These are phyloP conservation scores for Tachysurus fulvidraco DNA, from an alignment of 2,113 vertebrate genomes.

Conservation along the genomic window DNA sequence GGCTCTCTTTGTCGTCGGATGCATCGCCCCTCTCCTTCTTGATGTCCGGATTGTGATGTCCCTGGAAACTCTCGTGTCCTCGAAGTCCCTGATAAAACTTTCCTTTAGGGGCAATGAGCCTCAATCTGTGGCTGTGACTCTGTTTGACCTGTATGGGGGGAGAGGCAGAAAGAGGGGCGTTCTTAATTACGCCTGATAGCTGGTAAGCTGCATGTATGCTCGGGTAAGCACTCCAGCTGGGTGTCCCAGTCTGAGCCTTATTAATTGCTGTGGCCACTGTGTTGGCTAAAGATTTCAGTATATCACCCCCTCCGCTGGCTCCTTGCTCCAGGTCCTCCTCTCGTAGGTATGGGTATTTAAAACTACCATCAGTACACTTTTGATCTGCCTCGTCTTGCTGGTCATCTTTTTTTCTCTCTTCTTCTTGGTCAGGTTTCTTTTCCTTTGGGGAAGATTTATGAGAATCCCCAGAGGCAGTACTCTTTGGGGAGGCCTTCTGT, in stretches of 20 bases:
- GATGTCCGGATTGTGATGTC: constrained; percentile 79
- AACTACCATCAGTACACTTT: constrained; percentile 80
- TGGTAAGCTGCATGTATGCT: constrained; percentile 98
- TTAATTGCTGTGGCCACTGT: constrained; percentile 82
- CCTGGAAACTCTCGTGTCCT: constrained; percentile 71
- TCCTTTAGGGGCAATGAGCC: constrained; percentile 91
- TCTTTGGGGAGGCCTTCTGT: constrained; percentile 78
- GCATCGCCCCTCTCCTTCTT: constrained; percentile 87
- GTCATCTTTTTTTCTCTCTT: constrained; percentile 76
- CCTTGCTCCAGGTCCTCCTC: constrained; percentile 96
- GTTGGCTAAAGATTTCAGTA: constrained; percentile 96
- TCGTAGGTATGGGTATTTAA: constrained; percentile 93
- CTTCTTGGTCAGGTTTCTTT: constrained; percentile 79
- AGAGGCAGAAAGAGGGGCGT: constrained; percentile 75
- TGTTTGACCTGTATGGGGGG: constrained; percentile 88
- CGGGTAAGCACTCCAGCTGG: constrained; percentile 93
- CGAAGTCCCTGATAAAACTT: constrained; percentile 74
- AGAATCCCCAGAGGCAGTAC: constrained; percentile 64
- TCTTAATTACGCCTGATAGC: constrained; percentile 89
- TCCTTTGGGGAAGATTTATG: constrained; percentile 80
- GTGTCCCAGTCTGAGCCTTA: constrained; percentile 78
- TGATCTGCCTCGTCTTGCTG: constrained; percentile 82
- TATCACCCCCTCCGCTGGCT: constrained; percentile 91
- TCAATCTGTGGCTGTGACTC: constrained; percentile 86
- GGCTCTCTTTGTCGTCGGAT: constrained; percentile 80